A percentile compares a stretch with the other conserved stretches of the same genome.
Evolutionary conservation across 1,140 invertebrate species (phyloP).

Genomic region (Halyomorpha halys): DNA sequence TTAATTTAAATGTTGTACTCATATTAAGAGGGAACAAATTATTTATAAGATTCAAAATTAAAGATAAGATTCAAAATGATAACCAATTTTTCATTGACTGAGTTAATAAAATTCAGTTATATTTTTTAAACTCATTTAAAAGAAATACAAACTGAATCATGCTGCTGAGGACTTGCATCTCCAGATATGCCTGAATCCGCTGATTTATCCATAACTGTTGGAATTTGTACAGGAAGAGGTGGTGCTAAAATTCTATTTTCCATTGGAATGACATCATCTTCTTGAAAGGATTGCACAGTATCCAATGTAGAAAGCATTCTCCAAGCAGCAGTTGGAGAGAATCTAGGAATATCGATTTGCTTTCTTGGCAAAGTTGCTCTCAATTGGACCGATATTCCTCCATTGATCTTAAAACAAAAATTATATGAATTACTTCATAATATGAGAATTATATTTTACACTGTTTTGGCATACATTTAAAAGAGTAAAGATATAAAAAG

Average conservation of each 20-base stretch:
- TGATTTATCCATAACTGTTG: slow-evolving; percentile 46
- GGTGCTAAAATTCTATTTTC: slow-evolving; percentile 47
- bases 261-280: slow-evolving; percentile 36
- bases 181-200: slow-evolving; percentile 72
- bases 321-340: slow-evolving; percentile 75
- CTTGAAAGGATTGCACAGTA: slow-evolving; percentile 32
- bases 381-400: slow-evolving; percentile 56
- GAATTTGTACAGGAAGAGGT: slow-evolving; percentile 33
- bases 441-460: no score
- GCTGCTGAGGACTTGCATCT: slow-evolving; percentile 45
- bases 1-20: no score
- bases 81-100: no score
- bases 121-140: neutral
- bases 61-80: no score
- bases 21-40: no score
- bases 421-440: no score
- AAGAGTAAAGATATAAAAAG: no score
- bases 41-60: no score
- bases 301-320: slow-evolving; percentile 48
- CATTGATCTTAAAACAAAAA: slow-evolving; percentile 30
- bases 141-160: slow-evolving; percentile 28
- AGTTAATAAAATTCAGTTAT: no score
- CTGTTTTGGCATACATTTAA: no score
- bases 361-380: slow-evolving; percentile 67
- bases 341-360: slow-evolving; percentile 58